Evolutionary conservation across 2,797 vertebrate genomes (phyloP), one percentile per base, ranked within the genome.

Genomic region (Lacerta viridis): DNA sequence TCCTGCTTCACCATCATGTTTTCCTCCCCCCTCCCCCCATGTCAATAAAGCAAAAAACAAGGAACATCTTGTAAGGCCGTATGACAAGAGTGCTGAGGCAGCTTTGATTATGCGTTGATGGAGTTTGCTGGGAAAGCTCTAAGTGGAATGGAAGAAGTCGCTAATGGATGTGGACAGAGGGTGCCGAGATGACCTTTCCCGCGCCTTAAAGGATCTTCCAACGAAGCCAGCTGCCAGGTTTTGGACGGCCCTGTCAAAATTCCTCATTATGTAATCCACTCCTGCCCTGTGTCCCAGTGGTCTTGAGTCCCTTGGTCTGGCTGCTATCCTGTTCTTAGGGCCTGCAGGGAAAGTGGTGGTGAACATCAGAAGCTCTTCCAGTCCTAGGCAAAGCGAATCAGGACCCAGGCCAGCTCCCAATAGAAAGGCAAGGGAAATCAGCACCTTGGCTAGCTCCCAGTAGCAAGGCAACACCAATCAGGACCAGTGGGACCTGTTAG

Each of bases 31-130:
- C 1, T 3, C 11, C 66, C 8, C 11, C 33, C 29, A 27, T 69
- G 71, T 55, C 80, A 36, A 61, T 36, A 77, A 64, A 55, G 68
- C 3, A 9, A 50, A n/a, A 89, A 82, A 93, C 90, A 90, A 84
- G 87, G 36, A 18, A 81, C 80, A 87, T 55, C 7, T 74, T 5
- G 79, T 59, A 87, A 92, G 90, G 36, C 85, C 71, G 90, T 93
- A 74, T 7, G 84, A 75, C 8, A 29, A 89, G 91, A 94, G 76
- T 87, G 93, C 92, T 92, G 94, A 93, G 88, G 83, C 3, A 33
- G 88, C 91, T 88, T 68, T 3, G 1, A 88, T 90, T 0, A 0
- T 0, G 1, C 83, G 23, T 59, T 68, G 82, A 72, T 59, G 86
- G 36, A 5, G 1, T 17, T 84, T 36, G 20, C 61, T n/a, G 83